A percentile compares a stretch with the other conserved stretches of the same genome.
These are phyloP conservation scores for Eulimnadia texana DNA, from an alignment of 1,140 invertebrate genomes.

Conservation along the genomic window DNA sequence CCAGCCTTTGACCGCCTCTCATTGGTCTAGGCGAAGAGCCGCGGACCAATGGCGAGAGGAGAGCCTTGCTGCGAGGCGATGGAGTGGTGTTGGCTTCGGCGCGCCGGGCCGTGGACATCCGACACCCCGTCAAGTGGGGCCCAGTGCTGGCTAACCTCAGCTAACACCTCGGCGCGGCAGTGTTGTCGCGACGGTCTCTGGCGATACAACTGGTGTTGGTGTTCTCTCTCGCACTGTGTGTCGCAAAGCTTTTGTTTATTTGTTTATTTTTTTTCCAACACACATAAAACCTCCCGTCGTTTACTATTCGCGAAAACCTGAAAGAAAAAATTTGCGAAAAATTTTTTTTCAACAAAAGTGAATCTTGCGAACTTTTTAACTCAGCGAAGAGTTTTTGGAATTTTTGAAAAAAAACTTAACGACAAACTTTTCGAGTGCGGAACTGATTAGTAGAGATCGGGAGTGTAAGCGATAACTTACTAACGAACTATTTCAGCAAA, in stretches of 20 bases:
- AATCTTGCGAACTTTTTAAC: neutral
- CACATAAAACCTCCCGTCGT: neutral
- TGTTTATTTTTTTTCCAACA: neutral
- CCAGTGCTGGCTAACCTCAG: neutral
- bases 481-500: too few species aligned
- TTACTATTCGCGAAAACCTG: neutral
- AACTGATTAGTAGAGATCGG: neutral
- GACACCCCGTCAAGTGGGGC: conserved; percentile 2
- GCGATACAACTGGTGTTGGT: neutral
- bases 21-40: neutral
- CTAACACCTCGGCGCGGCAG: neutral
- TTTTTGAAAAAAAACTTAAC: neutral
- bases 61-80: neutral
- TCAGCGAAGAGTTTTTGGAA: neutral
- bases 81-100: conserved; percentile 10
- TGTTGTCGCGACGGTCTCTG: neutral
- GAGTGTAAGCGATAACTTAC: neutral
- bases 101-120: conserved; percentile 12
- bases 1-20: neutral
- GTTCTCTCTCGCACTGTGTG: conserved; percentile 3
- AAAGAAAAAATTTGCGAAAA: neutral
- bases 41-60: neutral
- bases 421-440: neutral
- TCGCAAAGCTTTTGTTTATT: conserved; percentile 5
- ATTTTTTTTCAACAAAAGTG: neutral